Evolutionary conservation across 2,113 vertebrate species (phyloP).

Genomic region (Isurus oxyrinchus): DNA sequence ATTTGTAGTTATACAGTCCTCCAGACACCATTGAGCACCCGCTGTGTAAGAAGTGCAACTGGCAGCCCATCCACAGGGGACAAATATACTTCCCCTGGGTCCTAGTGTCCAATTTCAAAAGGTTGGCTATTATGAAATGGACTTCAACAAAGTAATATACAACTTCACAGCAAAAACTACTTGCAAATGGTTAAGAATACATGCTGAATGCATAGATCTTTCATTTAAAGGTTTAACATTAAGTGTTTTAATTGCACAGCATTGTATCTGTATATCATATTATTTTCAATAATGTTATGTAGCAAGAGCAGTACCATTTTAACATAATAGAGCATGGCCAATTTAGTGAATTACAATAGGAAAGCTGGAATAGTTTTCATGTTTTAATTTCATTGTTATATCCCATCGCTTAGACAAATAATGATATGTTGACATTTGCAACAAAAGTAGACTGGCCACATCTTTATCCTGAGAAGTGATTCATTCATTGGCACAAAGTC

Average conservation of each 20-base stretch:
- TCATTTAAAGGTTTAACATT: neutral
- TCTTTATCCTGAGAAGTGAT: neutral
- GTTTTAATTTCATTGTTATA: neutral
- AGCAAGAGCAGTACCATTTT: neutral
- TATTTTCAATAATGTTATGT: neutral
- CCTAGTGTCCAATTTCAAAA: neutral
- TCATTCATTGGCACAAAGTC: neutral
- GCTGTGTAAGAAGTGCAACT: neutral
- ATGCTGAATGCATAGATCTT: neutral
- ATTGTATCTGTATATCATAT: neutral
- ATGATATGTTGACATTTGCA: neutral
- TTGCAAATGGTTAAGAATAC: neutral
- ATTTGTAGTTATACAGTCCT: neutral
- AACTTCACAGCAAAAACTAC: neutral
- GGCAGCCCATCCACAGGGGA: neutral
- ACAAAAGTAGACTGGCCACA: neutral
- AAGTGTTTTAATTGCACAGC: neutral
- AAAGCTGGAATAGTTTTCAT: neutral
- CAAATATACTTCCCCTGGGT: constrained; percentile 3
- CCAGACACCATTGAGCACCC: neutral
- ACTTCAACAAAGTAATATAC: neutral
- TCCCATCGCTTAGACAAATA: neutral
- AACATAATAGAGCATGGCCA: too few species aligned
- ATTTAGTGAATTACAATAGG: neutral
- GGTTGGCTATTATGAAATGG: neutral